These are phyloP conservation scores for Synanthedon vespiformis DNA, from an alignment of 2,888 invertebrate species.

Conservation along the genomic window DNA sequence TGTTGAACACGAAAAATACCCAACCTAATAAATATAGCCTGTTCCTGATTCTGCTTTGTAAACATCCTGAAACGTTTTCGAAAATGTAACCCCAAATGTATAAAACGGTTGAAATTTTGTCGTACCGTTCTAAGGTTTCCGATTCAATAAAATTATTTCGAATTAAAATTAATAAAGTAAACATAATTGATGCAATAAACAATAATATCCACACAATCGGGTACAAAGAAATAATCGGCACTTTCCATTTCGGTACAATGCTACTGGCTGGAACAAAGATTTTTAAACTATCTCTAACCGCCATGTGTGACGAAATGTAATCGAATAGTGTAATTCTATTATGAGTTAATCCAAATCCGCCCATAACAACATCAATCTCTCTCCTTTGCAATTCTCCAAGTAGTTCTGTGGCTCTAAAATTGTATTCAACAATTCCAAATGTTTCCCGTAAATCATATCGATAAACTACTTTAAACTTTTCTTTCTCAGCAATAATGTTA, in stretches of 20 bases:
- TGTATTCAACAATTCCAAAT: conserved; percentile 4
- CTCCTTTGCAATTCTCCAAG: conserved; percentile 4
- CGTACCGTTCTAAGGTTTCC: neutral
- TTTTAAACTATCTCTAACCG: conserved; percentile 3
- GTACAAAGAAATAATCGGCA: conserved; percentile 5
- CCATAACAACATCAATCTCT: conserved; percentile 5
- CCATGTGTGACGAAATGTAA: conserved; percentile 5
- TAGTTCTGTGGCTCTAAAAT: conserved; percentile 4
- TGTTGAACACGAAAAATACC: neutral
- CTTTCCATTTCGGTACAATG: conserved; percentile 5
- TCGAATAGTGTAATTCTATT: conserved; percentile 3
- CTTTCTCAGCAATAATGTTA: conserved; percentile 1
- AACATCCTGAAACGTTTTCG: neutral
- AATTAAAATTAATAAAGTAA: neutral
- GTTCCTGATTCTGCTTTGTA: neutral
- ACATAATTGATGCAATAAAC: conserved; percentile 1
- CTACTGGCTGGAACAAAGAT: conserved; percentile 1
- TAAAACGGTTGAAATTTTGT: neutral
- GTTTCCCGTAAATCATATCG: neutral
- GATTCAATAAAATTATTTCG: neutral
- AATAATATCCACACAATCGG: conserved; percentile 4
- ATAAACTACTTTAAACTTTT: conserved; percentile 5
- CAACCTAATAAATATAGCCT: neutral
- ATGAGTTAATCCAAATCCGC: conserved; percentile 4
- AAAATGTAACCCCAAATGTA: neutral